Base-by-base conservation (phyloP, 2,113 vertebrate species). In the Casuarius casuarius region DNA sequence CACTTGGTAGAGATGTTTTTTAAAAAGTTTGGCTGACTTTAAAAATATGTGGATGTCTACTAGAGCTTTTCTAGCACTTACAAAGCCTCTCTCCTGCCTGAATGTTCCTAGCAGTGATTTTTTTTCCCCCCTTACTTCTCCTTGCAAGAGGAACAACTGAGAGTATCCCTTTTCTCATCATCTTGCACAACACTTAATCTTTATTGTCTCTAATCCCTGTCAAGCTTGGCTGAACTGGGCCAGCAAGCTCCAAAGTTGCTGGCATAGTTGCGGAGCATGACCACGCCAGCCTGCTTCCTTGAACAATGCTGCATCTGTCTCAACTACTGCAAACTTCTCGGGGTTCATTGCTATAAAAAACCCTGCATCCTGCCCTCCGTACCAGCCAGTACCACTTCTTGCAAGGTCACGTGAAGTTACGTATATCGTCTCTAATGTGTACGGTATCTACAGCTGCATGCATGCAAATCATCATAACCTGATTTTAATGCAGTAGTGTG, bases 371-470 rank as follows among this genome's bases (percentile, higher is more conserved):
- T 31, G 12, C n/a, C 38, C 31, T 84, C 42, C 20, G 58, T 68
- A 48, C 48, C 62, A 93, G 66, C 49, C 31, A 19, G 56, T 18
- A 59, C 29, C 52, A 12, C 74, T 66, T 44, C 49, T 89, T 90
- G 19, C 63, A 85, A 80, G 89, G 91, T 96, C 94, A 80, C 35
- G 48, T 59, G 74, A 66, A 80, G 59, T 38, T 76, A 19, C 1
- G 10, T 38, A 2, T 59, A n/a, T 67, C 71, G 9, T 83, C 56
- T 71, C 59, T 13, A 2, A 4, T 15, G 1, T 84, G 95, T 93
- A 49, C 71, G 88, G 38, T 67, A 88, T 66, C 89, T 74, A 90
- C 71, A 96, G 84, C 63, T 91, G 84, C 81, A 61, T 12, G 59
- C 38, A n/a, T 85, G 62, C 46, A 86, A 85, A 71, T 68, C 21